Evolutionary conservation across 2,888 invertebrate genomes (phyloP).

Genomic region (Lycophotia porphyrea): DNA sequence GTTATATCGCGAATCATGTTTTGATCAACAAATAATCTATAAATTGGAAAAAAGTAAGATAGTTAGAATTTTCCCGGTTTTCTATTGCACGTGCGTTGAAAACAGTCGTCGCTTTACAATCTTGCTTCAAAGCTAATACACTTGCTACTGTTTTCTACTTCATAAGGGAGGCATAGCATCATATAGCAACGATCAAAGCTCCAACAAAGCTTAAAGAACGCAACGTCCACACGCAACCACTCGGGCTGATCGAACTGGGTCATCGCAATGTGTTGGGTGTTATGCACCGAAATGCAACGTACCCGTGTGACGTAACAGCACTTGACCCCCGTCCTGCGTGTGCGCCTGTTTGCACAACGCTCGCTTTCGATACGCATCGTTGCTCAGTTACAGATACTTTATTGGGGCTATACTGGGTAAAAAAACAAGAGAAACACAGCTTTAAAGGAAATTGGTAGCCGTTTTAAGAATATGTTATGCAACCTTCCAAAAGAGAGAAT

Average conservation of each 20-base stretch:
- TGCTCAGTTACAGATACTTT: constrained; percentile 43
- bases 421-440: not conserved
- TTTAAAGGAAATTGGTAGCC: not conserved
- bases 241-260: constrained; percentile 38
- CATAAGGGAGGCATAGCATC: not conserved
- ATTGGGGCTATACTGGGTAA: not conserved
- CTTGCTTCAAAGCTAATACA: not conserved
- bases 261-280: constrained; percentile 33
- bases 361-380: constrained; percentile 65
- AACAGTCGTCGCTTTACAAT: not conserved
- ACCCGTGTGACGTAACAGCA: constrained; percentile 60
- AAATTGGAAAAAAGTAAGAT: not conserved
- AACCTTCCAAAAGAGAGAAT: no score
- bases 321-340: constrained; percentile 51
- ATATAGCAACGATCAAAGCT: not conserved
- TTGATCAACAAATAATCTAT: not conserved
- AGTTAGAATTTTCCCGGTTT: not conserved
- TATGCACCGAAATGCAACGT: constrained; percentile 39
- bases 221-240: constrained; percentile 1
- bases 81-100: not conserved
- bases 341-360: constrained; percentile 65
- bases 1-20: not conserved
- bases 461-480: not conserved
- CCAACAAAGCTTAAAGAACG: constrained; percentile 3
- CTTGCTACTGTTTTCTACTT: not conserved